Evolutionary conservation across 2,797 vertebrate species (phyloP).

Genomic region (Setipinna tenuifilis): DNA sequence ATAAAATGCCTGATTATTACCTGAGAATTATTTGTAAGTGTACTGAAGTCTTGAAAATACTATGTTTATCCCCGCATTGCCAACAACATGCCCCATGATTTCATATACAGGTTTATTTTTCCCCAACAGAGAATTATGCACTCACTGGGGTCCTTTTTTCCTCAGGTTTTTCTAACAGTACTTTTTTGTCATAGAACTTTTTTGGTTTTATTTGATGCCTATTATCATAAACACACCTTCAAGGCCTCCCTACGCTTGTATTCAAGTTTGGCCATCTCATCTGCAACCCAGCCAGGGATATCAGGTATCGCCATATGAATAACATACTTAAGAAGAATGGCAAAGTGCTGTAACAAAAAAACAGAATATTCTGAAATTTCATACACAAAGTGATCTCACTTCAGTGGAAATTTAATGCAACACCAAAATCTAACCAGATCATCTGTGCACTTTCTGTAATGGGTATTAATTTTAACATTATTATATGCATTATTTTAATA

Average conservation of each 20-base stretch:
- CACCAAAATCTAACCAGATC: background rate
- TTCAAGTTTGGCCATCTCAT: constrained; percentile 95
- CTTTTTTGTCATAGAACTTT: background rate
- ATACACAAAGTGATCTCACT: background rate
- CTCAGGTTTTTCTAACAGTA: background rate
- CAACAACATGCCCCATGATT: no score
- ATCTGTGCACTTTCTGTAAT: background rate
- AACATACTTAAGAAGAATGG: constrained; percentile 92
- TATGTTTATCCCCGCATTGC: background rate
- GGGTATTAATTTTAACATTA: no score
- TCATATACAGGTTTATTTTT: background rate
- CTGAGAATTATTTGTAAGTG: background rate
- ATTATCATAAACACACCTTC: constrained; percentile 76
- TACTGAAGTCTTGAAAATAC: background rate
- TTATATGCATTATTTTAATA: no score
- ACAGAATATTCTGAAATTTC: background rate
- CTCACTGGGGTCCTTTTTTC: background rate
- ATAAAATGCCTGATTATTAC: background rate
- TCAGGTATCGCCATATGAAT: constrained; percentile 95
- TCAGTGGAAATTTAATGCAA: background rate
- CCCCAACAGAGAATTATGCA: background rate
- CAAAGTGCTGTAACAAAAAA: constrained; percentile 84
- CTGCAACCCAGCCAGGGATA: constrained; percentile 91
- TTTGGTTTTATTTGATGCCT: background rate
- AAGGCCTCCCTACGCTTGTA: constrained; percentile 95